Percentiles rank a stretch among this genome's conserved stretches.
Conservation (phyloP, 2,113 vertebrate genomes). For the Falcunculus frontatus region DNA sequence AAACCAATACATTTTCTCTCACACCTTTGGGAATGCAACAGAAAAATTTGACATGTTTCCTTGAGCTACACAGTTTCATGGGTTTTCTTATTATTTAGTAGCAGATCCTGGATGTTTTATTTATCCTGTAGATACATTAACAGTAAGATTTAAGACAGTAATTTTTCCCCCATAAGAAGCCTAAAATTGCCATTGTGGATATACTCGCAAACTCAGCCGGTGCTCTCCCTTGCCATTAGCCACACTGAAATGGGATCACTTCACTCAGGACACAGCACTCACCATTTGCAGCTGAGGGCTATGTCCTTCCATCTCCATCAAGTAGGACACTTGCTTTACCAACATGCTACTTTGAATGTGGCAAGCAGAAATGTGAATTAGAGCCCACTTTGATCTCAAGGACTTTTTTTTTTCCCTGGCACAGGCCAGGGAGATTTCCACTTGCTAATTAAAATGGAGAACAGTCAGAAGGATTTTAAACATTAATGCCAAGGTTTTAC, state of each 20-base stretch:
- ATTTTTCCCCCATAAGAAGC: neutral
- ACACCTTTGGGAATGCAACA: neutral
- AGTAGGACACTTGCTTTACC: neutral
- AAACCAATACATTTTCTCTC: neutral
- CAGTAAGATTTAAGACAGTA: neutral
- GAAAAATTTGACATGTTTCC: neutral
- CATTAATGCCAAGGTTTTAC: neutral
- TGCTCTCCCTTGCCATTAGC: neutral
- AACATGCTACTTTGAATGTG: neutral
- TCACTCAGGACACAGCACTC: neutral
- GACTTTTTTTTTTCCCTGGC: neutral
- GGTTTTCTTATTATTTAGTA: neutral
- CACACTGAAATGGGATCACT: neutral
- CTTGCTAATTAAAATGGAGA: slow-evolving; percentile 29
- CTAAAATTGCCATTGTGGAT: neutral
- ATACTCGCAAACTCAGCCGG: neutral
- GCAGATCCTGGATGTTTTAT: neutral
- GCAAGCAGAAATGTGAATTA: neutral
- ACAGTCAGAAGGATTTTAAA: slow-evolving; percentile 18
- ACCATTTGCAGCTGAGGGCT: neutral
- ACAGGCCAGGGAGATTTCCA: neutral
- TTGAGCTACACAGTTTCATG: neutral
- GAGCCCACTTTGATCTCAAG: slow-evolving; percentile 5
- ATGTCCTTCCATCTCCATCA: neutral
- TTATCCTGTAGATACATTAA: neutral